A percentile compares a stretch with the other conserved stretches of the same genome.
These are phyloP conservation scores for Drosophila guanche DNA, from an alignment of 1,140 invertebrate species.

Conservation along the genomic window DNA sequence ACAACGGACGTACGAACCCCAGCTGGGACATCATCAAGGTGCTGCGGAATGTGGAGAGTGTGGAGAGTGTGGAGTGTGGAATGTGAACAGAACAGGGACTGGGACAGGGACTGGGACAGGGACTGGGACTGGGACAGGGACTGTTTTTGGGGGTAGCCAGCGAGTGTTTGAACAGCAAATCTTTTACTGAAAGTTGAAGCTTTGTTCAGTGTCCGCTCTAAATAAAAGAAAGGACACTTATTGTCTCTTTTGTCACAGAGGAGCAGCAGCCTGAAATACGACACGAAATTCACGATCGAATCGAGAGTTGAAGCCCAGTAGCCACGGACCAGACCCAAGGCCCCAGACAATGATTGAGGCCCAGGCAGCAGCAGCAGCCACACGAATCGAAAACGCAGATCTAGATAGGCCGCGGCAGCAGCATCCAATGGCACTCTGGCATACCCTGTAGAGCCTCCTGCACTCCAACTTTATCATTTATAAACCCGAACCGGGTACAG, in stretches of 20 bases:
- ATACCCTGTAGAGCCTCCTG: constrained; percentile 9
- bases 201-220: constrained; percentile 5
- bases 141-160: not conserved
- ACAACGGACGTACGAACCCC: constrained; percentile 9
- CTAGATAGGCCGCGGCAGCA: not conserved
- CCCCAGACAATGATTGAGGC: constrained; percentile 17
- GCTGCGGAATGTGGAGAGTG: not conserved
- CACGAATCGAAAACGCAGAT: constrained; percentile 29
- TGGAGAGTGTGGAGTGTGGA: not conserved
- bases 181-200: not conserved
- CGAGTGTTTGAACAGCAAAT: too few relatives aligned
- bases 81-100: not conserved
- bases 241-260: constrained; percentile 56
- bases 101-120: too few relatives aligned
- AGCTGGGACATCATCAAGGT: not conserved
- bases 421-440: not conserved
- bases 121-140: too few relatives aligned
- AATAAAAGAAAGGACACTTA: constrained; percentile 27
- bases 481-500: not conserved
- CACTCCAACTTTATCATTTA: too few relatives aligned
- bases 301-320: constrained; percentile 27
- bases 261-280: constrained; percentile 51
- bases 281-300: constrained; percentile 54
- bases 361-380: constrained; percentile 6
- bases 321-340: constrained; percentile 19